Conservation (phyloP, 1,140 invertebrate species). For the Myzus persicae region DNA sequence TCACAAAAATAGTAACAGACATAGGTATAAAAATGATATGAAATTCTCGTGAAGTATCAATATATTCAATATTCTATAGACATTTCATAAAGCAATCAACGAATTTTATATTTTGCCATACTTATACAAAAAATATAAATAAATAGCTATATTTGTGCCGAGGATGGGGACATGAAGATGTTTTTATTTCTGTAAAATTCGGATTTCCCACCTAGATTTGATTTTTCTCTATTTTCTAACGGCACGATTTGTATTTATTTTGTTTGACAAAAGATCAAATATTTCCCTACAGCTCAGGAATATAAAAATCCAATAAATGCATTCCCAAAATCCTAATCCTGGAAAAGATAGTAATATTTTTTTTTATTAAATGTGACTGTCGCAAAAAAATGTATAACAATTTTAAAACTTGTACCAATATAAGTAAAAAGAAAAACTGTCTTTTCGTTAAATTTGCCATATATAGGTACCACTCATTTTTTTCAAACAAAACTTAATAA, state of each 20-base stretch:
- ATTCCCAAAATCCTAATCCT: not conserved
- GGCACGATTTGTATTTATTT: not conserved
- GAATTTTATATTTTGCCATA: not conserved
- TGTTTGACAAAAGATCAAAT: not conserved
- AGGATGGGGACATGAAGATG: not conserved
- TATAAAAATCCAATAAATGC: constrained; percentile 3
- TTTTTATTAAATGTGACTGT: not conserved
- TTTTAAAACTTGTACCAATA: not conserved
- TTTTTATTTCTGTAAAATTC: not conserved
- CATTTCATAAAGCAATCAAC: not conserved
- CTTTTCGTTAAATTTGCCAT: no score
- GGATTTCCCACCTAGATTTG: not conserved
- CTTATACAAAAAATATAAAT: not conserved
- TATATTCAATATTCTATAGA: not conserved
- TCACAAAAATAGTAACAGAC: not conserved
- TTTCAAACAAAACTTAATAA: not conserved
- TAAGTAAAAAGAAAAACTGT: no score
- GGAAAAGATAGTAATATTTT: not conserved
- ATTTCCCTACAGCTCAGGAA: not conserved
- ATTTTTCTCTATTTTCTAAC: not conserved
- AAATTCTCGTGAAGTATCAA: not conserved
- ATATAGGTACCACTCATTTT: not conserved
- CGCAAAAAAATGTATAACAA: not conserved
- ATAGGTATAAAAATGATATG: not conserved
- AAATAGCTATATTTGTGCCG: not conserved